A percentile compares a stretch with the other conserved stretches of the same genome.
Conservation (phyloP, 2,113 vertebrate genomes). For the Plecotus auritus region DNA sequence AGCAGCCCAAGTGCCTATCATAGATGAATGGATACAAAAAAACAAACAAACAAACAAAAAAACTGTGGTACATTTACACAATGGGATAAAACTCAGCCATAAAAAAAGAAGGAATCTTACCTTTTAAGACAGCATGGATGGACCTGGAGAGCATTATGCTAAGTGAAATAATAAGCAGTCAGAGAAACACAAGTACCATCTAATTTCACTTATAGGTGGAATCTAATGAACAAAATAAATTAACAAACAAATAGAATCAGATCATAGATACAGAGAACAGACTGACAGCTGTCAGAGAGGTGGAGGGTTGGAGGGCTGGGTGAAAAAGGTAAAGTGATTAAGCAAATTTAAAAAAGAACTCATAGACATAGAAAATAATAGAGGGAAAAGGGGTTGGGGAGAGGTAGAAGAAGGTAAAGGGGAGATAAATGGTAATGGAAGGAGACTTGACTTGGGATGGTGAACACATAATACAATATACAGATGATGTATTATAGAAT, state of each 20-base stretch:
- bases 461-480: background rate
- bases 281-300: background rate
- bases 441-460: background rate
- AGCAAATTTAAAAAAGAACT: background rate
- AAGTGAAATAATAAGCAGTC: background rate
- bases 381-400: background rate
- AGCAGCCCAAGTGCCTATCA: background rate
- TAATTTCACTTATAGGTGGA: background rate
- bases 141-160: background rate
- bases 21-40: background rate
- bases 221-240: background rate
- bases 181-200: background rate
- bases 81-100: background rate
- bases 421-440: background rate
- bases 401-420: background rate
- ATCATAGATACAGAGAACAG: background rate
- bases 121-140: background rate
- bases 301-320: background rate
- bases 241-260: background rate
- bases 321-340: background rate
- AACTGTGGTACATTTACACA: background rate
- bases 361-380: background rate
- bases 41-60: too few species aligned
- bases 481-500: background rate
- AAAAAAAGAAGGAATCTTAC: background rate